phyloP scores from a whole-genome alignment of 2,888 invertebrate species.

The Drosophila ustulata region DNA sequence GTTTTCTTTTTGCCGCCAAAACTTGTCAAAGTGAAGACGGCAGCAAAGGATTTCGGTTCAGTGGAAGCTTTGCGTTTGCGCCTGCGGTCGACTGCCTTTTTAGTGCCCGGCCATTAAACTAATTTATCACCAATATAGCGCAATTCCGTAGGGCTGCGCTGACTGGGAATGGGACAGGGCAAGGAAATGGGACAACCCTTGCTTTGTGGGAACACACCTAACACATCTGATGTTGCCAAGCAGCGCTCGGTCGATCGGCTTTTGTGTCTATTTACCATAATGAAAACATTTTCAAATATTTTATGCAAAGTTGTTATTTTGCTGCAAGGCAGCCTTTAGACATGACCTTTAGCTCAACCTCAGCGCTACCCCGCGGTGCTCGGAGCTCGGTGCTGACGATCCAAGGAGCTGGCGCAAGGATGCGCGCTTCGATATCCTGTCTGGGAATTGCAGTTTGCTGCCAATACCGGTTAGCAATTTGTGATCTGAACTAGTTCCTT shows the following conservation, averaged over 20 bases:
- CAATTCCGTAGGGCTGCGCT: slow-evolving; percentile 43
- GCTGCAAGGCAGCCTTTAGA: slow-evolving; percentile 58
- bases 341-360: slow-evolving; percentile 73
- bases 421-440: slow-evolving; percentile 62
- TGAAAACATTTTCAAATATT: slow-evolving; percentile 81
- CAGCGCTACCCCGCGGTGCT: slow-evolving; percentile 62
- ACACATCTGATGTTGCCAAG: slow-evolving; percentile 18
- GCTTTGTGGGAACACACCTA: slow-evolving; percentile 61
- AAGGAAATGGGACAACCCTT: slow-evolving; percentile 50
- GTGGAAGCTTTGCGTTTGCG: slow-evolving; percentile 57
- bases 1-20: slow-evolving; percentile 65
- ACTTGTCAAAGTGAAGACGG: slow-evolving; percentile 31
- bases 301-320: slow-evolving; percentile 74
- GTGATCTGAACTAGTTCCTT: slow-evolving; percentile 72
- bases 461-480: slow-evolving; percentile 76
- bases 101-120: slow-evolving; percentile 69
- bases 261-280: slow-evolving; percentile 78
- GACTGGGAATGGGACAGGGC: slow-evolving; percentile 29
- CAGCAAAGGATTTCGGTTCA: not conserved
- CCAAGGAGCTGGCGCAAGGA: slow-evolving; percentile 33
- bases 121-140: slow-evolving; percentile 81
- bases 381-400: slow-evolving; percentile 1
- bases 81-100: slow-evolving; percentile 67
- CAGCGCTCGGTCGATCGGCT: slow-evolving; percentile 36
- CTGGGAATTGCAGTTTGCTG: slow-evolving; percentile 68